Conservation (phyloP, 2,797 vertebrate genomes). For the Lophius americanus region DNA sequence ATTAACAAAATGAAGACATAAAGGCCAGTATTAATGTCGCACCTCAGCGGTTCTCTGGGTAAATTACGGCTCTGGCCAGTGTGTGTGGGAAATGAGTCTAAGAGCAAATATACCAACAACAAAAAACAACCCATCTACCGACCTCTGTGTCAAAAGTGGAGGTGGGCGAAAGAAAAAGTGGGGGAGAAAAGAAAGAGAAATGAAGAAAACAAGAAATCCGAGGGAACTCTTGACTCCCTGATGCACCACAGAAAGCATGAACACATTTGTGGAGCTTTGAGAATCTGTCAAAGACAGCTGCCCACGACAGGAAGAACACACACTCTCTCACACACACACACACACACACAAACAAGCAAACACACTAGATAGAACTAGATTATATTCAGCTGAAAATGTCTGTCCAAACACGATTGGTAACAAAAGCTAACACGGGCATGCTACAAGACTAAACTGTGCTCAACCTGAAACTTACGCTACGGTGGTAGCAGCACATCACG, state of each 20-base stretch:
- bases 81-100: not conserved
- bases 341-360: conserved; percentile 12
- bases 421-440: conserved; percentile 11
- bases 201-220: conserved; percentile 1
- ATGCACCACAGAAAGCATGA: conserved; percentile 29
- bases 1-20: not conserved
- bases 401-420: conserved; percentile 23
- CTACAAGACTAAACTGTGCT: conserved; percentile 6
- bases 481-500: not conserved
- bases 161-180: not conserved
- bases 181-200: not conserved
- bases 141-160: too few species aligned
- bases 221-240: not conserved
- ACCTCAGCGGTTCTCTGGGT: too few species aligned
- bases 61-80: not conserved
- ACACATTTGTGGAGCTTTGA: conserved; percentile 28
- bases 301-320: conserved; percentile 19
- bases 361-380: not conserved
- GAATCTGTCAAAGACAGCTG: conserved; percentile 37
- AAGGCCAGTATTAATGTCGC: too few species aligned
- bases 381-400: conserved; percentile 50
- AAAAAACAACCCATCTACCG: too few species aligned
- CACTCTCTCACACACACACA: conserved; percentile 7
- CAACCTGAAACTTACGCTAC: conserved; percentile 10
- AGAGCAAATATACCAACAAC: too few species aligned